Percentiles rank a stretch among this genome's conserved stretches.
Conservation (phyloP, 2,113 vertebrate genomes). For the Gobio gobio region DNA sequence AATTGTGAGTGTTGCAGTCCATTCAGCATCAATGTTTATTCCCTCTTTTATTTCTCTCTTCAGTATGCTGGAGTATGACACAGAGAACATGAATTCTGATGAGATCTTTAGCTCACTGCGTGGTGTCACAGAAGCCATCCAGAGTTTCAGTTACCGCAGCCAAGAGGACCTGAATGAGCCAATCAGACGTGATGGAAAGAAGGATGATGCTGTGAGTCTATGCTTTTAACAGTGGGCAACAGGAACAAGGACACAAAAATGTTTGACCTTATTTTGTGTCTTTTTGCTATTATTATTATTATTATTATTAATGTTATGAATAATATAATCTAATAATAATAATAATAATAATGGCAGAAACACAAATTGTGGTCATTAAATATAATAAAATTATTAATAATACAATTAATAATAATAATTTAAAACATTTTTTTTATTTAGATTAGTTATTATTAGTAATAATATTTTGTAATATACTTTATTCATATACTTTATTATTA, state of each 20-base stretch:
- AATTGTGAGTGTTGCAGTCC: not conserved
- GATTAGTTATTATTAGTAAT: no score
- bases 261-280: not conserved
- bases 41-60: conserved; percentile 39
- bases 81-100: conserved; percentile 98
- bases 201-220: conserved; percentile 89
- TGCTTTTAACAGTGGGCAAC: not conserved
- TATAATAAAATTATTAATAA: not conserved
- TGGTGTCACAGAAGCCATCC: conserved; percentile 97
- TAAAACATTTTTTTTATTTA: no score
- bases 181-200: conserved; percentile 90
- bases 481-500: no score
- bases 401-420: not conserved
- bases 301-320: no score
- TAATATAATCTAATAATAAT: not conserved
- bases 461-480: no score
- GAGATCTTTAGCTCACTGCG: conserved; percentile 99
- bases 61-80: conserved; percentile 98
- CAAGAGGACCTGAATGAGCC: conserved; percentile 97
- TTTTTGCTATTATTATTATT: not conserved
- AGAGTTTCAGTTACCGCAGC: conserved; percentile 98
- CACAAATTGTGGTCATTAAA: not conserved
- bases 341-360: not conserved
- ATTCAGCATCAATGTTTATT: not conserved
- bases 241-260: not conserved